phyloP scores from a whole-genome alignment of 2,113 vertebrate genomes.

The Pica pica region DNA sequence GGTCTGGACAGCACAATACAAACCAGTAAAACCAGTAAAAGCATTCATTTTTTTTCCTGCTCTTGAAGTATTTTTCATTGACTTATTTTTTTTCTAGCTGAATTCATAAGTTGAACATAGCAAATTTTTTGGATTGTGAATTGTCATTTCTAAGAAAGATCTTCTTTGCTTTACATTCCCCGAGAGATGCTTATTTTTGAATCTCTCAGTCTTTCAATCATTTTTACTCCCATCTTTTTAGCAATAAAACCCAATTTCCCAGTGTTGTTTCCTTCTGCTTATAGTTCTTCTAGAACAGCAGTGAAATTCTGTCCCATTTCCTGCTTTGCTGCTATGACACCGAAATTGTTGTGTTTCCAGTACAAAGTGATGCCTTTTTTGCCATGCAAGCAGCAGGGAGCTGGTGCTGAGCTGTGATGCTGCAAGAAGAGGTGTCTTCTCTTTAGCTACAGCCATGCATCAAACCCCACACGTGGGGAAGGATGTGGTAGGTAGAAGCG shows the following conservation, averaged over 20 bases:
- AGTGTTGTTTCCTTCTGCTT: not conserved
- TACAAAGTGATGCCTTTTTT: rapidly evolving
- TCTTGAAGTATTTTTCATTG: not conserved
- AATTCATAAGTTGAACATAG: not conserved
- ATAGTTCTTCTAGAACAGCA: not conserved
- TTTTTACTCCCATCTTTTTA: not conserved
- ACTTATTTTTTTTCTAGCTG: not conserved
- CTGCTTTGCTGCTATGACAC: not conserved
- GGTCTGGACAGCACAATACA: not conserved
- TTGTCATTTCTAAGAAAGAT: not conserved
- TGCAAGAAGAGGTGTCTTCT: not conserved
- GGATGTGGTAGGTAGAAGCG: not conserved
- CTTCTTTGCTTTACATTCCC: not conserved
- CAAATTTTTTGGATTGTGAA: not conserved
- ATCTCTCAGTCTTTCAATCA: not conserved
- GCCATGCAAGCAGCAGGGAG: not conserved
- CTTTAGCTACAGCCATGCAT: too few species aligned
- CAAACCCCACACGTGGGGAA: not conserved
- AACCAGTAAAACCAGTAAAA: not conserved
- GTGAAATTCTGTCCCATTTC: not conserved
- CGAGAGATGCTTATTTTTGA: not conserved
- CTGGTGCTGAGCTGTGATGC: not conserved
- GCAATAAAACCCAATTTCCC: not conserved
- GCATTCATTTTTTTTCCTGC: rapidly evolving
- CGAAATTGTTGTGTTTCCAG: not conserved